phyloP scores from a whole-genome alignment of 2,113 vertebrate genomes.

The Varanus komodoensis region DNA sequence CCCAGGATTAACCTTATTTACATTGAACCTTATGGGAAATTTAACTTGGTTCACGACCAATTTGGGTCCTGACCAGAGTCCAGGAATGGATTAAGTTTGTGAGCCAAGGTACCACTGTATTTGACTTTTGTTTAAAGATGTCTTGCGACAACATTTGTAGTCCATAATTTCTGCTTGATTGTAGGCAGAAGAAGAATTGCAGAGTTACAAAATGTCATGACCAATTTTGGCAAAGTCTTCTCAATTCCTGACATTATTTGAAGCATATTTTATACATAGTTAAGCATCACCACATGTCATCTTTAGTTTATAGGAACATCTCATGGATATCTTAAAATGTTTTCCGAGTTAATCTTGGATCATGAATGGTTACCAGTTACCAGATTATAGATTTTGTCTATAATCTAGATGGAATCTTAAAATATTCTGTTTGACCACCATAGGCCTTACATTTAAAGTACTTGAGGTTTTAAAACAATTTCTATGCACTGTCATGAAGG shows the following conservation, averaged over 20 bases:
- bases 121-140: neutral
- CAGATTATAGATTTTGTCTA: no score
- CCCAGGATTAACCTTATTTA: no score
- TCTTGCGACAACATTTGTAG: neutral
- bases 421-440: neutral
- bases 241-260: slow-evolving; percentile 37
- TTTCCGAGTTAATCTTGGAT: slow-evolving; percentile 53
- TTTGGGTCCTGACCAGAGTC: no score
- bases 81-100: no score
- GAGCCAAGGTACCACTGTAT: no score
- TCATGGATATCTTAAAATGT: slow-evolving; percentile 24
- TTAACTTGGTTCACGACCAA: no score
- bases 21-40: no score
- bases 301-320: slow-evolving; percentile 22
- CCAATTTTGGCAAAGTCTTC: slow-evolving; percentile 61
- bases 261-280: slow-evolving; percentile 53
- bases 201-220: slow-evolving; percentile 51
- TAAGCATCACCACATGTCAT: slow-evolving; percentile 62
- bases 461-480: slow-evolving; percentile 9
- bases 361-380: neutral
- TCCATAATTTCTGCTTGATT: slow-evolving; percentile 41
- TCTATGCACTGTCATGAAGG: slow-evolving; percentile 44
- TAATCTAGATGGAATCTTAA: slow-evolving; percentile 41
- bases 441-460: fast-evolving
- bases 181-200: slow-evolving; percentile 27